Evolutionary conservation across 2,888 invertebrate species (phyloP).

Genomic region (Byasa hedistus): DNA sequence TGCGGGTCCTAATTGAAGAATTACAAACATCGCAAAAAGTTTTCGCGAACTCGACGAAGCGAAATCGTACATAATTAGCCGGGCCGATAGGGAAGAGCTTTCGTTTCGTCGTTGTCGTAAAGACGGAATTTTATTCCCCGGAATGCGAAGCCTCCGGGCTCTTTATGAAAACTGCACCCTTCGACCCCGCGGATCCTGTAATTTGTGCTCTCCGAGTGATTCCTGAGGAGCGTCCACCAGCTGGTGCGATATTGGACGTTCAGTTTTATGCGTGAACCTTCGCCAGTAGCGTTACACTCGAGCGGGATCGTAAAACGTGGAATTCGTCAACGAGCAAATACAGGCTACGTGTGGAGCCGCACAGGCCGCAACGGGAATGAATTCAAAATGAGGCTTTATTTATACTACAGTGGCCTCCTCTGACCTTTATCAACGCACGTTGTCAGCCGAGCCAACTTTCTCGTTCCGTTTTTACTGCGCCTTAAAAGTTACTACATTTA

Average conservation of each 20-base stretch:
- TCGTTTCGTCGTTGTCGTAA: conserved; percentile 52
- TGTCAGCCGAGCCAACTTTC: not conserved
- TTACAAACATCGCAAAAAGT: conserved; percentile 60
- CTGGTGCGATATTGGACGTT: conserved; percentile 69
- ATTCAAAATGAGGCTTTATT: conserved; percentile 28
- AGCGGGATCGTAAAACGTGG: conserved; percentile 60
- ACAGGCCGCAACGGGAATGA: conserved; percentile 28
- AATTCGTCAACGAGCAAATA: conserved; percentile 56
- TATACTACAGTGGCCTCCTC: conserved; percentile 12
- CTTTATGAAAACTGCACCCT: conserved; percentile 63
- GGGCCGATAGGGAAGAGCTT: conserved; percentile 40
- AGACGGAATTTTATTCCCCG: conserved; percentile 53
- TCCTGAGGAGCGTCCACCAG: conserved; percentile 67
- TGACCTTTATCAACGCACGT: conserved; percentile 11
- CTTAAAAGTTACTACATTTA: conserved; percentile 16
- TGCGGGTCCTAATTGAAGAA: conserved; percentile 59
- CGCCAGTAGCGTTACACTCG: conserved; percentile 53
- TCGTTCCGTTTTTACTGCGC: conserved; percentile 13
- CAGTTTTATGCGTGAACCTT: conserved; percentile 65
- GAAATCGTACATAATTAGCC: conserved; percentile 62
- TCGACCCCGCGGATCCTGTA: conserved; percentile 52
- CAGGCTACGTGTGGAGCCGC: conserved; percentile 35
- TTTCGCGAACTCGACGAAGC: conserved; percentile 38
- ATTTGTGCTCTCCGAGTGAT: conserved; percentile 69
- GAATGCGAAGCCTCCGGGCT: conserved; percentile 44